Conservation (phyloP, 2,888 invertebrate species). For the Trissoscelio sp. region DNA sequence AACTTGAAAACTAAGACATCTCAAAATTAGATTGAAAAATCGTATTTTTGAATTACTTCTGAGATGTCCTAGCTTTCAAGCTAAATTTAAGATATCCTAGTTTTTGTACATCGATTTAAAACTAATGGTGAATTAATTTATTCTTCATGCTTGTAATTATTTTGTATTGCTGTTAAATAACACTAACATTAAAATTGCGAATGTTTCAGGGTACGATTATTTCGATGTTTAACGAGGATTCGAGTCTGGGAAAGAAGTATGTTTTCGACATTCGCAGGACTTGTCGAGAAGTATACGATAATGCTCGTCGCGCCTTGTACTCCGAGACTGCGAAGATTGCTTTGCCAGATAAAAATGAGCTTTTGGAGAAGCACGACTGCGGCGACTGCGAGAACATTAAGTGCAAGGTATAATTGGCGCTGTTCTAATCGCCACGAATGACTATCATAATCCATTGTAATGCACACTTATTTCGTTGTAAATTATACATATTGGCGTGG, state of each 20-base stretch:
- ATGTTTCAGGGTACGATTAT: constrained; percentile 90
- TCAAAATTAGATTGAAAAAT: too few relatives aligned
- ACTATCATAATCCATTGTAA: neutral
- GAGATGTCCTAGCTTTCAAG: too few relatives aligned
- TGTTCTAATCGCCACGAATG: constrained; percentile 2
- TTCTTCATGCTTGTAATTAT: too few relatives aligned
- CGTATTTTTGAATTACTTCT: too few relatives aligned
- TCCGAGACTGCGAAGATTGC: constrained; percentile 79
- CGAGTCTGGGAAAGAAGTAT: constrained; percentile 93
- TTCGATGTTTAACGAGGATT: constrained; percentile 95
- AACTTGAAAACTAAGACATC: too few relatives aligned
- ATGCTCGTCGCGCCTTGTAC: constrained; percentile 91
- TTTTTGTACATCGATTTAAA: too few relatives aligned
- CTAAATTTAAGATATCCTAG: too few relatives aligned
- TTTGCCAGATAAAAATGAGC: constrained; percentile 78
- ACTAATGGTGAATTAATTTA: too few relatives aligned
- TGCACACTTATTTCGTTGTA: neutral
- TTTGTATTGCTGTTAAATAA: too few relatives aligned
- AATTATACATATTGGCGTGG: too few relatives aligned
- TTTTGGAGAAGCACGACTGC: constrained; percentile 78
- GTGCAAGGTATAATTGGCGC: constrained; percentile 77
- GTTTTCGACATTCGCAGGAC: constrained; percentile 96
- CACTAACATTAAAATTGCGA: neutral
- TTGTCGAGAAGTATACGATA: constrained; percentile 95
- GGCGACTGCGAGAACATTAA: constrained; percentile 81